Base-by-base conservation (phyloP, 2,113 vertebrate species). In the Nannobrachium achirus region DNA sequence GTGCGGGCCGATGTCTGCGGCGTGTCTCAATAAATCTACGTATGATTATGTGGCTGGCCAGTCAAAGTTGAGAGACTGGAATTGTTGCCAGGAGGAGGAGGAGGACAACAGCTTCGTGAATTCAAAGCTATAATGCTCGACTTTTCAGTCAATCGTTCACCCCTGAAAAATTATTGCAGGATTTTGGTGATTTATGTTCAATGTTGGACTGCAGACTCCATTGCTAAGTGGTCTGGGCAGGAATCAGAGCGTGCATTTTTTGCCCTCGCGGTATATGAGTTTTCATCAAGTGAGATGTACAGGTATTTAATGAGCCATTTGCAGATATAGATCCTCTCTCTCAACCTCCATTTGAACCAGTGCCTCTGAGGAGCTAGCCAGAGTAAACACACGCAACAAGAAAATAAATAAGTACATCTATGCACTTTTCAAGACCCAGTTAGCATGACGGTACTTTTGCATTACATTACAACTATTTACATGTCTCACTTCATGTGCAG, bases 391-490 rank as follows among this genome's bases (percentile, higher is more conserved):
- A 64, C 39, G 63, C 53, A 68, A 25, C 60, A 7, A 52, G 20
- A 46, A 18, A 33, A 33, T 33, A 40, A 18, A 41, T 9, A 71
- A 69, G 39, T 56, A 49, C 76, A 74, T 45, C 9, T 52, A 75
- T 20, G n/a, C 66, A 48, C 52, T 51, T 78, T 74, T 56, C 46
- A 73, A 55, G 3, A 48, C 14, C 46, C 41, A 56, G 46, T 57
- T 16, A 59, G 66, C 71, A 52, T 63, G 62, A 56, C 69, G 69
- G 55, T 63, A 41, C 69, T 63, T 65, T 8, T n/a, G 56, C 69
- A 79, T 75, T 71, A 77, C 68, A 65, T 33, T 33, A 33, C 75
- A 78, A 73, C 61, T 78, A 67, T 89, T 85, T 79, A 79, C 69
- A 79, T 69, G 67, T 85, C 75, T 73, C 80, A 77, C 66, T 77